Percentiles rank a stretch among this genome's conserved stretches.
phyloP scores from a whole-genome alignment of 2,797 vertebrate genomes.

The Harpagifer antarcticus region DNA sequence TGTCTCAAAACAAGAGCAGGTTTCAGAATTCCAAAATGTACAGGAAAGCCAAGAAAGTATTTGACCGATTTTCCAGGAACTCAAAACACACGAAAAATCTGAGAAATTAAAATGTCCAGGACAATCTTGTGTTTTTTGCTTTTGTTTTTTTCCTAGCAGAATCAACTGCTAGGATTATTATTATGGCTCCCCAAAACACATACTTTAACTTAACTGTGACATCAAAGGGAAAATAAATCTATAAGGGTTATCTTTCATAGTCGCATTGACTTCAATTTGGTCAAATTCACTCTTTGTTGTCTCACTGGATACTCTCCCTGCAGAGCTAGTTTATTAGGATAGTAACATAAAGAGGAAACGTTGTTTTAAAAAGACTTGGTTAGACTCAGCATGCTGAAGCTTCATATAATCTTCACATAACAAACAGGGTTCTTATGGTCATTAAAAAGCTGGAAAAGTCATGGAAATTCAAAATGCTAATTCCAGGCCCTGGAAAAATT shows the following conservation, averaged over 20 bases:
- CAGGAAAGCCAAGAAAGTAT: no score
- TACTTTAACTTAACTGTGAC: neutral
- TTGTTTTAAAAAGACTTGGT: neutral
- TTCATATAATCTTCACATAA: neutral
- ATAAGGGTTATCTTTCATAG: neutral
- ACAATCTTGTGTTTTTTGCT: no score
- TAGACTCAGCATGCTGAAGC: neutral
- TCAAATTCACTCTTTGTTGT: neutral
- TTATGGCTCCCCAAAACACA: neutral
- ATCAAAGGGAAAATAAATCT: neutral
- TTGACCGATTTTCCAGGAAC: no score
- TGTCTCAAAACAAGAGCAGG: neutral
- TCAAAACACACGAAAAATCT: no score
- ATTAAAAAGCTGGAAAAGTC: no score
- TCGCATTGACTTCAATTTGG: neutral
- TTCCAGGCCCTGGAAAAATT: no score
- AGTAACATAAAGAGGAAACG: neutral
- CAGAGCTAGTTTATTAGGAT: neutral
- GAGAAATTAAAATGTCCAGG: no score
- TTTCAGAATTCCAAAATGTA: no score
- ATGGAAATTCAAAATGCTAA: no score
- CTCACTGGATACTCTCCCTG: rapidly evolving
- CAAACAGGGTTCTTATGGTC: no score
- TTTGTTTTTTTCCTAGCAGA: neutral
- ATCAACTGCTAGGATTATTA: neutral